Base-by-base conservation (phyloP, 1,140 invertebrate genomes). In the Drosophila bocki region DNA sequence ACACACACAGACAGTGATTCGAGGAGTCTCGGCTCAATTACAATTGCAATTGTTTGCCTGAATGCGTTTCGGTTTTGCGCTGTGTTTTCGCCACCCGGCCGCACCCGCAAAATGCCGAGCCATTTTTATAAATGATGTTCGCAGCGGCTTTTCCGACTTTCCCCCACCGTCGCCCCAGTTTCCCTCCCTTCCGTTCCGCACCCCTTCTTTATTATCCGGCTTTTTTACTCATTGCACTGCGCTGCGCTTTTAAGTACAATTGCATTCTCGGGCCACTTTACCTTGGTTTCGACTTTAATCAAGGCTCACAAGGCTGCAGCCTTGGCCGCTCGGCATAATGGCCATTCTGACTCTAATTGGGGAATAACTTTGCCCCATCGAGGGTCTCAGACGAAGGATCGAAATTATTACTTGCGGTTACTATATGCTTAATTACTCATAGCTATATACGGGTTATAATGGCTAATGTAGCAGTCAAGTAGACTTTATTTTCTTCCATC, bases 21-120 rank as follows among this genome's bases (percentile, higher is more conserved):
- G 65, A 64, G 78, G 70, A 88, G 85, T 85, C 81, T 78, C 85
- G 81, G 85, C 85, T 90, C 85, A 90, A 90, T 90, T 90, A 90
- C 85, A 90, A 90, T 90, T 90, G 85, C 85, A 90, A 90, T 90
- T 90, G 85, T 90, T 90, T 85, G 85, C 82, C 85, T 90, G 85
- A 90, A 90, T 90, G 85, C 85, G 86, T 90, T 90, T 90, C 75
- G 81, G 72, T 78, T 78, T 88, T 63, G 77, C 80, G 68, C 83
- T 80, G 84, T 67, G 62, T 22, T 44, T 56, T 56, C 53, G 53
- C 58, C 33, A 53, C 82, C 71, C 64, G 45, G 64, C 68, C 82
- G 68, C 75, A 47, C 78, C 57, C 76, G 58, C 83, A 71, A 87
- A 70, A 69, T 78, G 68, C 83, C 60, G 64, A 78, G 72, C 80